Conservation (phyloP, 2,113 vertebrate species). For the Felis chaus region DNA sequence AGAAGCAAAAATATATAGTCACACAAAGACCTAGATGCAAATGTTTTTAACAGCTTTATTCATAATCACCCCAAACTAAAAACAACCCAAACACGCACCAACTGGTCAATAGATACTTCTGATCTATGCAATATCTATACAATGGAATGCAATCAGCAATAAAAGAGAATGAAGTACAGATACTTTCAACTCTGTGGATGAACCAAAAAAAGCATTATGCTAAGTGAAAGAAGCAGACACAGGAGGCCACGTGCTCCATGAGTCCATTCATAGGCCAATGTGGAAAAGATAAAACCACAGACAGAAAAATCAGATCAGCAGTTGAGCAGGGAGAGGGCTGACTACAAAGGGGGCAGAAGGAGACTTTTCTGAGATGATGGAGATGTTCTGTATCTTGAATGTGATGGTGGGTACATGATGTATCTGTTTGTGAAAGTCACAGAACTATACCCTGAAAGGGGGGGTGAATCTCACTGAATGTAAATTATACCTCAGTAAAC, state of each 20-base stretch:
- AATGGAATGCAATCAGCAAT: neutral
- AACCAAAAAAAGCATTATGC: neutral
- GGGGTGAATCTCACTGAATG: neutral
- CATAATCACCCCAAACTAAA: neutral
- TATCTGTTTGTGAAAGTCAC: neutral
- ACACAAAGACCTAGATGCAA: neutral
- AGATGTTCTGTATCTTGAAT: neutral
- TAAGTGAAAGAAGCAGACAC: neutral
- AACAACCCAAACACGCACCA: neutral
- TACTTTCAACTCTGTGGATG: neutral
- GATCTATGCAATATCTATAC: neutral
- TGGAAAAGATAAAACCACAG: neutral
- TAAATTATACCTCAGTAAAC: neutral
- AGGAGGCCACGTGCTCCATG: neutral
- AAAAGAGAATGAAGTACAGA: neutral
- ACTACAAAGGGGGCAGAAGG: neutral
- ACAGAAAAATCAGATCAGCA: neutral
- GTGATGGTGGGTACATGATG: neutral
- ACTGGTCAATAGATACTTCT: neutral
- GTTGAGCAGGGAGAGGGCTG: neutral
- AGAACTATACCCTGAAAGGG: neutral
- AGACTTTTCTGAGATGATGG: neutral
- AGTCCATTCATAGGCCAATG: neutral
- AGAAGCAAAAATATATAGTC: neutral
- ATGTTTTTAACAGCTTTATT: neutral